Percentiles rank a stretch among this genome's conserved stretches.
These are phyloP conservation scores for Seira musarum DNA, from an alignment of 2,888 invertebrate genomes.

Conservation along the genomic window DNA sequence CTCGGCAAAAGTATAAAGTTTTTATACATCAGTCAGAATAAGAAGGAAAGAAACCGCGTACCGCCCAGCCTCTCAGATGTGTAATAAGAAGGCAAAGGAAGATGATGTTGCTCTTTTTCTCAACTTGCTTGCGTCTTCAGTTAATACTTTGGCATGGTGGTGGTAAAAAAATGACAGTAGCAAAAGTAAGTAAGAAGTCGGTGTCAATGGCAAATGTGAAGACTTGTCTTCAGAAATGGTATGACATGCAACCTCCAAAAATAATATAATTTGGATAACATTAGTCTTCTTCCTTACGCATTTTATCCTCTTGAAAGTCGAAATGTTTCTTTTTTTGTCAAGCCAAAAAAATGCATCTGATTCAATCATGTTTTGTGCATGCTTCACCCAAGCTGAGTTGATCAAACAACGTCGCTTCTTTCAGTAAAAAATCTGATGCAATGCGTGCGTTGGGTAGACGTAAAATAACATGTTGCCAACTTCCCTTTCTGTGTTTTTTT, in stretches of 20 bases:
- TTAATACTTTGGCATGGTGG: constrained; percentile 26
- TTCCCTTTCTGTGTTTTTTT: constrained; percentile 41
- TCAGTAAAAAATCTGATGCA: too few relatives aligned
- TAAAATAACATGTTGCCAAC: constrained; percentile 37
- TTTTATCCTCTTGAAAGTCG: too few relatives aligned
- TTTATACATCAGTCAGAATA: too few relatives aligned
- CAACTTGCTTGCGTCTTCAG: constrained; percentile 33
- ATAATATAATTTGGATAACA: constrained; percentile 26
- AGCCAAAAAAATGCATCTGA: constrained; percentile 20
- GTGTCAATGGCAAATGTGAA: constrained; percentile 57
- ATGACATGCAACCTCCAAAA: constrained; percentile 49
- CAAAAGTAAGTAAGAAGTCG: constrained; percentile 21
- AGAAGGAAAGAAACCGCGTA: constrained; percentile 35
- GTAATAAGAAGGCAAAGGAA: too few relatives aligned
- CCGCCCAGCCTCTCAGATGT: constrained; percentile 24
- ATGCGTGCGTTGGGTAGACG: too few relatives aligned
- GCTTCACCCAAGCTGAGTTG: too few relatives aligned
- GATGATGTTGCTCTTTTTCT: constrained; percentile 26
- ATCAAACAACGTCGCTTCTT: too few relatives aligned
- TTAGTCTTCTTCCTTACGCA: too few relatives aligned
- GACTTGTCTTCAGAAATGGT: constrained; percentile 7
- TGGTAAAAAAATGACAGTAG: constrained; percentile 29
- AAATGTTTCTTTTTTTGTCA: constrained; percentile 34
- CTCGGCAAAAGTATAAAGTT: too few relatives aligned
- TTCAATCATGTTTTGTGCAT: too few relatives aligned